Evolutionary conservation across 37 sponge, comb jelly and placozoan species (phyloP).

Genomic region (Aphrocallistes beatrix): DNA sequence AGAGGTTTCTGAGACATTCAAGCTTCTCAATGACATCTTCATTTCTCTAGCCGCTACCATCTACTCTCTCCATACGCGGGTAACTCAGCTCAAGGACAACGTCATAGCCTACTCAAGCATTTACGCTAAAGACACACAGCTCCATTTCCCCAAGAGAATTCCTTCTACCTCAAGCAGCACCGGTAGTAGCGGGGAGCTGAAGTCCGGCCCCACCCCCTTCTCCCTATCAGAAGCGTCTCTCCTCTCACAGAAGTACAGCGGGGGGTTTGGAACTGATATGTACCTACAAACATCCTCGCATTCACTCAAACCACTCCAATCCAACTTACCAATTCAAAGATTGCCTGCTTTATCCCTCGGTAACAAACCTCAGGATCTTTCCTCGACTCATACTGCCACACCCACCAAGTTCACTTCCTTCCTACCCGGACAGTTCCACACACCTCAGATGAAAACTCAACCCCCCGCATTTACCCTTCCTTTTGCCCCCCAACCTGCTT

Average conservation of each 20-base stretch:
- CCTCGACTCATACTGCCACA: neutral
- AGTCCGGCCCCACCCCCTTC: neutral
- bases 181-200: neutral
- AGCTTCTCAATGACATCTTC: neutral
- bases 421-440: neutral
- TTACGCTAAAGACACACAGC: neutral
- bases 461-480: neutral
- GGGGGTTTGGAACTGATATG: neutral
- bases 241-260: constrained; percentile 1
- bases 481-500: neutral
- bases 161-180: neutral
- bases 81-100: neutral
- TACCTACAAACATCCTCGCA: neutral
- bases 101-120: neutral
- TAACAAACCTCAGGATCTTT: neutral
- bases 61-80: neutral
- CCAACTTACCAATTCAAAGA: neutral
- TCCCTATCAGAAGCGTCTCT: constrained; percentile 1
- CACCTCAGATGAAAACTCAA: neutral
- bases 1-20: neutral
- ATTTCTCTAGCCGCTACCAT: neutral
- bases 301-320: neutral
- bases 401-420: neutral
- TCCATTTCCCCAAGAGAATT: neutral
- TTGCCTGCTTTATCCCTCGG: neutral